Evolutionary conservation across 2,113 vertebrate species (phyloP).

Genomic region (Pseudopodoces humilis): DNA sequence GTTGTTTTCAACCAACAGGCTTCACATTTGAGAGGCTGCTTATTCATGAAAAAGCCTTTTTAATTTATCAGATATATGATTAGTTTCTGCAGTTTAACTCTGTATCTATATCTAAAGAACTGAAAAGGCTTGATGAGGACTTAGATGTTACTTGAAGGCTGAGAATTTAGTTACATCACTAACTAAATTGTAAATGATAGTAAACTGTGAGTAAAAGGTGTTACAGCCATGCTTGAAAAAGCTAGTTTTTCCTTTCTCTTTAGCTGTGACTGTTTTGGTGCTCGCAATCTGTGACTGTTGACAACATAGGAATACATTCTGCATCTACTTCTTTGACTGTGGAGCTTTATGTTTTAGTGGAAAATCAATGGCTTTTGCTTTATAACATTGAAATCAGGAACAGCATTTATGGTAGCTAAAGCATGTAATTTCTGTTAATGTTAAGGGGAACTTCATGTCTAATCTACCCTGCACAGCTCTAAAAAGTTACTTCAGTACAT

Average conservation of each 20-base stretch:
- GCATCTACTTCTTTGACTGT: not conserved
- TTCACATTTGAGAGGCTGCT: not conserved
- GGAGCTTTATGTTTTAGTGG: not conserved
- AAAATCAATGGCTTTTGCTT: not conserved
- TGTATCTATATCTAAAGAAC: not conserved
- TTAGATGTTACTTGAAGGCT: not conserved
- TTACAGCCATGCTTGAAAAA: not conserved
- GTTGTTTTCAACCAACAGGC: not conserved
- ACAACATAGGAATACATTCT: not conserved
- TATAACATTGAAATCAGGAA: not conserved
- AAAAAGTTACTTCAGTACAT: constrained; percentile 16
- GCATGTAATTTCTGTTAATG: not conserved
- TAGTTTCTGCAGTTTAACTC: not conserved
- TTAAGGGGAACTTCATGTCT: not conserved
- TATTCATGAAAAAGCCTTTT: not conserved
- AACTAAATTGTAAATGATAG: not conserved
- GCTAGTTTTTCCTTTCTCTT: not conserved
- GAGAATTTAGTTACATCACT: not conserved
- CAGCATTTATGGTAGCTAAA: not conserved
- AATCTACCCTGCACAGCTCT: not conserved
- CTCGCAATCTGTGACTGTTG: not conserved
- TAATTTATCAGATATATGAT: not conserved
- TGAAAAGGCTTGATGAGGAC: not conserved
- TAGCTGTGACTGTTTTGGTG: not conserved
- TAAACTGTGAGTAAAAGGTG: constrained; percentile 38